phyloP scores from a whole-genome alignment of 2,888 invertebrate genomes.

The Drosophila mulleri region DNA sequence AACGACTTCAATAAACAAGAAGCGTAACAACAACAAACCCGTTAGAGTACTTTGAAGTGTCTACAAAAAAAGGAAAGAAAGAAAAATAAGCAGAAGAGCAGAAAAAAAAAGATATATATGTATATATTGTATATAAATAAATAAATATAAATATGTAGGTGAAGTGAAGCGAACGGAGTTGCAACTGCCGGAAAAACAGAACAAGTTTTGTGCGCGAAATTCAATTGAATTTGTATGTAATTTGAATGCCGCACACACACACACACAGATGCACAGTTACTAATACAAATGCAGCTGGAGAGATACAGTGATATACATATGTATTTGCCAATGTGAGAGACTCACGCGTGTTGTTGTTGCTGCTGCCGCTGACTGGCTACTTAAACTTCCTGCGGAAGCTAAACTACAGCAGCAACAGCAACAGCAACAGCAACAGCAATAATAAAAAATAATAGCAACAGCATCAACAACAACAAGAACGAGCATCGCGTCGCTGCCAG shows the following conservation, averaged over 20 bases:
- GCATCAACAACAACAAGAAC: conserved; percentile 4
- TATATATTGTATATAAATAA: conserved; percentile 15
- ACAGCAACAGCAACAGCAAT: conserved; percentile 37
- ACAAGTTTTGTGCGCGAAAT: conserved; percentile 63
- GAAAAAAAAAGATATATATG: conserved; percentile 4
- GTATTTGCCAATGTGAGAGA: conserved; percentile 26
- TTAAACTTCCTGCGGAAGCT: conserved; percentile 78
- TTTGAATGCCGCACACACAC: conserved; percentile 45
- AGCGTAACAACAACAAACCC: conserved; percentile 44
- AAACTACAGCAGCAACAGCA: conserved; percentile 52
- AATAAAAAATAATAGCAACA: conserved; percentile 38
- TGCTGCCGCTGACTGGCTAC: conserved; percentile 58
- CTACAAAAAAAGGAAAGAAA: conserved; percentile 27
- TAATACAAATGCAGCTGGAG: conserved; percentile 28
- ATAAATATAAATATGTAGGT: conserved; percentile 47
- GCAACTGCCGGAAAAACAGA: conserved; percentile 45
- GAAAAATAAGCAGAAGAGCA: conserved; percentile 5
- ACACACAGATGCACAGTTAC: conserved; percentile 12
- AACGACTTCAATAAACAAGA: conserved; percentile 29
- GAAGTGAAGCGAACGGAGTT: conserved; percentile 23
- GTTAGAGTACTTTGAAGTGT: conserved; percentile 69
- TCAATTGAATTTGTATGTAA: conserved; percentile 69
- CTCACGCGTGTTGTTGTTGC: conserved; percentile 31
- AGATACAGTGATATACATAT: conserved; percentile 34
- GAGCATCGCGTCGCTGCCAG: conserved; percentile 35